Percentiles rank a stretch among this genome's conserved stretches.
phyloP scores from a whole-genome alignment of 2,113 vertebrate species.

The Saimiri boliviensis region DNA sequence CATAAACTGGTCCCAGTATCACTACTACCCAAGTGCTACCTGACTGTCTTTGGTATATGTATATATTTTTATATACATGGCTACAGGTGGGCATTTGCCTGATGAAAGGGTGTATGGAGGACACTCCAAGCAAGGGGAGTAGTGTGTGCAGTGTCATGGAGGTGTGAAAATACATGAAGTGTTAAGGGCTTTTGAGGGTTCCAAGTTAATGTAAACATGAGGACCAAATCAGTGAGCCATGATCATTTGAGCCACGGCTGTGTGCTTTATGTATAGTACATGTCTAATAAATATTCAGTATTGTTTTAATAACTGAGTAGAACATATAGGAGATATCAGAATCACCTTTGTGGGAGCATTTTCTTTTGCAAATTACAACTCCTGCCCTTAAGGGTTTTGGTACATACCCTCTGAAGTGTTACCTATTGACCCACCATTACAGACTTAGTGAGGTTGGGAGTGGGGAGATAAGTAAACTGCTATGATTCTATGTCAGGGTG shows the following conservation, averaged over 20 bases:
- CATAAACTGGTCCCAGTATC: too few relatives aligned
- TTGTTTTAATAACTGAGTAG: background rate
- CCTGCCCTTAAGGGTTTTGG: background rate
- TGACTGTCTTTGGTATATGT: background rate
- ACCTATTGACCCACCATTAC: background rate
- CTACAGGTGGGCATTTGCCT: background rate
- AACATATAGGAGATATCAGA: background rate
- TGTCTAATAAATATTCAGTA: background rate
- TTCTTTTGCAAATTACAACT: background rate
- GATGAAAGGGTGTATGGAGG: background rate
- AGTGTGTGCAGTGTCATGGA: background rate
- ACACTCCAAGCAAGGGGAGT: background rate
- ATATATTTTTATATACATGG: background rate
- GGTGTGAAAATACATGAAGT: background rate
- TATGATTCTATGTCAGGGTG: background rate
- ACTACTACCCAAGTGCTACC: too few relatives aligned
- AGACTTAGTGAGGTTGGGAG: too few relatives aligned
- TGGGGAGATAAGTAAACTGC: too few relatives aligned
- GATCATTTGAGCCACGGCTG: background rate
- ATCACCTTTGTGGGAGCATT: background rate
- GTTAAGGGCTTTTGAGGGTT: background rate
- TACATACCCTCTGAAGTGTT: background rate
- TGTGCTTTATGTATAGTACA: background rate
- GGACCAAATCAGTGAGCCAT: background rate
- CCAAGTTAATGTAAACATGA: background rate